Base-by-base conservation (phyloP, 2,797 vertebrate species). In the Rhinatrema bivittatum region DNA sequence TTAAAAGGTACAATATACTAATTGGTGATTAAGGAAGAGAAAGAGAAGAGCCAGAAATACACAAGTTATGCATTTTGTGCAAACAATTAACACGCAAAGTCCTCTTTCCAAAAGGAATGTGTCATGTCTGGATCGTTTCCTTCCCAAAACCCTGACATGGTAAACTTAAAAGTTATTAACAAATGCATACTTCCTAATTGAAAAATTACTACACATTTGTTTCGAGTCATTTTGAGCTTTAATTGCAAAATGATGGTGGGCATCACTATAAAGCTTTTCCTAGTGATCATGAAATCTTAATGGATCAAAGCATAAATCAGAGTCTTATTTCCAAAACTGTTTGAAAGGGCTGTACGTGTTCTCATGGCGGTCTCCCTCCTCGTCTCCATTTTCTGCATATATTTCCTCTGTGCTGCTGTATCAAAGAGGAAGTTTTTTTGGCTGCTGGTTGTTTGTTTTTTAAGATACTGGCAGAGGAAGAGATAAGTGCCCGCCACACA, bases 361-460 rank as follows among this genome's bases (percentile, higher is more conserved):
- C 48, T 58, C 13, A 17, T 20, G 32, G 37, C 39, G 31, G 22
- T 42, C 56, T 51, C 36, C 37, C 14, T 59, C 50, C 49, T 26
- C 42, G 31, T n/a, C 61, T 52, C 54, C 36, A 43, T 43, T 28
- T 52, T 44, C 41, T 53, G 54, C 64, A 52, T 48, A 32, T 24
- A 46, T 65, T 60, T 60, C 46, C 43, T 57, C 55, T 60, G 36
- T 48, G 48, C 20, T 36, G 5, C 36, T 39, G 16, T 62, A 40
- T 58, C 50, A 62, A 64, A 70, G 27, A 53, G 38, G 17, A 37
- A 3, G 32, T 35, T 45, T 50, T n/a, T 48, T 4, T 7, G 3
- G 58, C 42, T 46, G 36, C 37, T 46, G 39, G 60, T 63, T 60
- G 38, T 60, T 67, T 63, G 20, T 59, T 37, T 65, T 53, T 63